Evolutionary conservation across 1,140 invertebrate genomes (phyloP).

Genomic region (Antheraea mylitta): DNA sequence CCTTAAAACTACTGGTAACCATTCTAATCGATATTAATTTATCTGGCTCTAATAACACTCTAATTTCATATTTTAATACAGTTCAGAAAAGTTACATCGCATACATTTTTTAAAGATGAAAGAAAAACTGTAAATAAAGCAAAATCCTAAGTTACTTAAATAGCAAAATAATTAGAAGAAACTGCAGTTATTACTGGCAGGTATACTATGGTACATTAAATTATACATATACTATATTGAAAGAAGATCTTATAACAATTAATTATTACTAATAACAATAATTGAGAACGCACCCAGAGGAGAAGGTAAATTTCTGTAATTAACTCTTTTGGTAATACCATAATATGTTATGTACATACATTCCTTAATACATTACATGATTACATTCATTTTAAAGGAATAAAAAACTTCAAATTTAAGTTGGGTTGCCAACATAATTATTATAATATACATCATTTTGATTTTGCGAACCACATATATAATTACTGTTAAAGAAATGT

Average conservation of each 20-base stretch:
- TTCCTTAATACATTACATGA: too few relatives aligned
- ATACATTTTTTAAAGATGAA: background rate
- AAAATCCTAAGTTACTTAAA: background rate
- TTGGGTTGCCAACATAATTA: too few relatives aligned
- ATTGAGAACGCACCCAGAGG: background rate
- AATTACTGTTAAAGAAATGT: too few relatives aligned
- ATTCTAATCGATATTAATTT: constrained; percentile 46
- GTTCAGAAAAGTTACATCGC: constrained; percentile 5
- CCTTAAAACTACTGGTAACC: constrained; percentile 74
- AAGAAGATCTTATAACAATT: background rate
- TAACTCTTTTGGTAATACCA: too few relatives aligned
- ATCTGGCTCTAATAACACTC: constrained; percentile 26
- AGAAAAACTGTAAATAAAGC: constrained; percentile 5
- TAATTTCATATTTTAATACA: constrained; percentile 10
- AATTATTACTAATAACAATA: constrained; percentile 2
- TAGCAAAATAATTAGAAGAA: constrained; percentile 1
- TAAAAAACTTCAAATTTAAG: too few relatives aligned
- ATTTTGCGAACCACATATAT: too few relatives aligned
- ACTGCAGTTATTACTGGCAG: constrained; percentile 1
- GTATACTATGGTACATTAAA: constrained; percentile 2
- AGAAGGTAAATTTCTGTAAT: background rate
- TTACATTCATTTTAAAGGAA: background rate
- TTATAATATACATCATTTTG: too few relatives aligned
- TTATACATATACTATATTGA: background rate
- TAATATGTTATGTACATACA: too few relatives aligned